Percentiles rank a stretch among this genome's conserved stretches.
Evolutionary conservation across 2,797 vertebrate genomes (phyloP).

Genomic region (Mionectes olivaceus): DNA sequence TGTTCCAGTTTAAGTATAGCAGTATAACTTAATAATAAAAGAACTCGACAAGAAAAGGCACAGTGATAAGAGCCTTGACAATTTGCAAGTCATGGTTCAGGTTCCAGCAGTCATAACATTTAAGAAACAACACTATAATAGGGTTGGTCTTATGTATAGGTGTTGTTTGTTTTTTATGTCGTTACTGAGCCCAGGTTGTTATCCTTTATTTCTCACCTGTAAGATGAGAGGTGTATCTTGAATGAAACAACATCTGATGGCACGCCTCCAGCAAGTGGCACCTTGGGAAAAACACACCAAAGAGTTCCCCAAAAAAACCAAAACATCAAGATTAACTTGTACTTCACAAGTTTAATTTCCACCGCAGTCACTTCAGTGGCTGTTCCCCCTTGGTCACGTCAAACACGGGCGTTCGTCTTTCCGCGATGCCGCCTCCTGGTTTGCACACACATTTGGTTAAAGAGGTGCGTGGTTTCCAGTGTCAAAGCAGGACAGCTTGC

Average conservation of each 20-base stretch:
- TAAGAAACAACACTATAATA: background rate
- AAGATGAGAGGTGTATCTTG: background rate
- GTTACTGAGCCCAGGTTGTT: background rate
- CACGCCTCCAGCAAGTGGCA: background rate
- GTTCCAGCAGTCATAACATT: background rate
- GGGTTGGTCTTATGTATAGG: background rate
- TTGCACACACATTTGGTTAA: background rate
- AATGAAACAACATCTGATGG: background rate
- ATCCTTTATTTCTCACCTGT: background rate
- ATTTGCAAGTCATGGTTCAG: background rate
- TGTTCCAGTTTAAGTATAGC: background rate
- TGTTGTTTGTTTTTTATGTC: background rate
- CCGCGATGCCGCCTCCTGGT: background rate
- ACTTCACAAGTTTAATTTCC: background rate
- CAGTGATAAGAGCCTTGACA: background rate
- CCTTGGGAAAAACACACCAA: background rate
- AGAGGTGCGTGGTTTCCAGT: background rate
- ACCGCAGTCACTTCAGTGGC: background rate
- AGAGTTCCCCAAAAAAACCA: background rate
- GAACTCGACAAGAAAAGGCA: background rate
- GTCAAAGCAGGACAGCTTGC: background rate
- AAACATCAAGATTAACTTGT: background rate
- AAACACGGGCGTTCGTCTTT: background rate
- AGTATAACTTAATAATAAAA: background rate
- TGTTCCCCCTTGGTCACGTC: background rate